Evolutionary conservation across 1,140 invertebrate species (phyloP).

Genomic region (Aphidius gifuensis): DNA sequence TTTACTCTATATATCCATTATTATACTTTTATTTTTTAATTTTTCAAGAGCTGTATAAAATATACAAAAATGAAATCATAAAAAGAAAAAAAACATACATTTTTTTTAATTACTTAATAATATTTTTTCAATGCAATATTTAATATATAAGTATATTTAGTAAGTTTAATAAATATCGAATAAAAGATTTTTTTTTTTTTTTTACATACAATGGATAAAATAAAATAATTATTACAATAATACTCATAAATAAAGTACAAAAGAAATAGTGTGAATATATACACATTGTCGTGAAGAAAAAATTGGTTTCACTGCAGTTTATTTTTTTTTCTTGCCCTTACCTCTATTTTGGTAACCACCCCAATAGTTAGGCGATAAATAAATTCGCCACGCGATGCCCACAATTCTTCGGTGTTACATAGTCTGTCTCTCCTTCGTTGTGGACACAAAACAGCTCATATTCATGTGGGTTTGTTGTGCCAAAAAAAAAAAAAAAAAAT

Average conservation of each 20-base stretch:
- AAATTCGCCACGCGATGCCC: slow-evolving; percentile 46
- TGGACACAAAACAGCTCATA: slow-evolving; percentile 18
- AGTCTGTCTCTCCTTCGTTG: neutral
- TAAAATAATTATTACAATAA: neutral
- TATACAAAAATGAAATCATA: too few relatives aligned
- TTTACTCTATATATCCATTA: neutral
- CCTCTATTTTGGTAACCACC: slow-evolving; percentile 19
- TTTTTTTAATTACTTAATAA: neutral
- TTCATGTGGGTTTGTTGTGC: slow-evolving; percentile 13
- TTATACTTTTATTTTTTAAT: too few relatives aligned
- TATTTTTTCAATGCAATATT: too few relatives aligned
- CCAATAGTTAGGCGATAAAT: slow-evolving; percentile 42
- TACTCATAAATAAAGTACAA: neutral
- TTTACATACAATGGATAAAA: neutral
- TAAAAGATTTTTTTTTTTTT: too few relatives aligned
- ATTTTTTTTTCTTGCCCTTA: slow-evolving; percentile 18
- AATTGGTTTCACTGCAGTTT: slow-evolving; percentile 15
- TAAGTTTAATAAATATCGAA: too few relatives aligned
- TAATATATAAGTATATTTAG: too few relatives aligned
- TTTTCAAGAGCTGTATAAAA: too few relatives aligned
- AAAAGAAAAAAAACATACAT: neutral
- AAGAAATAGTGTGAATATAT: too few relatives aligned
- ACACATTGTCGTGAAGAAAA: neutral
- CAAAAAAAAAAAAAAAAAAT: neutral
- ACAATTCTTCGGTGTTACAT: slow-evolving; percentile 38